Evolutionary conservation across 2,797 vertebrate genomes (phyloP), one percentile per base, ranked within the genome.

Genomic region (Hyperoplus lanceolatus): DNA sequence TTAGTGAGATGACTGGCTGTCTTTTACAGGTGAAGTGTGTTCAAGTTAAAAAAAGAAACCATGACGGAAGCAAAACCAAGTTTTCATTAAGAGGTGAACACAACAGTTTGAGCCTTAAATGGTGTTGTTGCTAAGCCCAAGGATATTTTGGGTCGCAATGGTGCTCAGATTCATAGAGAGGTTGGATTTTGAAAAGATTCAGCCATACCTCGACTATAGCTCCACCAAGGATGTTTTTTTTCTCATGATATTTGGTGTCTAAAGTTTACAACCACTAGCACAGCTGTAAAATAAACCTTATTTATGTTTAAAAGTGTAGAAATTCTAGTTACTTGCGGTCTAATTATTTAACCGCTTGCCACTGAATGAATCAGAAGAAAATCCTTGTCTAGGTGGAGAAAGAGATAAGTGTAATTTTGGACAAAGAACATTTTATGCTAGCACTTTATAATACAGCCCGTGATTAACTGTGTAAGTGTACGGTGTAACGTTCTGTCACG

Each of bases 1-100:
- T 93, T 93, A 92, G 92, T 21, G 55, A 88, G 85, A 94, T 92
- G 90, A 92, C 78, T 85, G 73, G 83, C 83, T 88, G 92, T 86
- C 92, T 91, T 94, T 92, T 85, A 86, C 75, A 86, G 82, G 73
- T 70, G 82, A 85, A 58, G 61, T 75, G 56, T 67, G 53, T 70
- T 77, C 29, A 69, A 69, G 55, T 64, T 42, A 18, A 7, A 39
- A 29, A 46, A 48, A 63, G 11, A 15, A 55, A n/a, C 8, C 7
- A 14, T 68, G 16, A 70, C 48, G 68, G 53, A 13, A 68, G 46
- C 60, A 0, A 0, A 76, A 67, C 45, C 3, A 42, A 65, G 39
- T 62, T 75, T 63, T 76, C 6, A 18, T 41, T 4, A 4, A 18
- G 51, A 54, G 8, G 3, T 61, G 13, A 80, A 61, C 55, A 69